A percentile compares a stretch with the other conserved stretches of the same genome.
Evolutionary conservation across 2,113 vertebrate species (phyloP).

Genomic region (Bufo gargarizans): DNA sequence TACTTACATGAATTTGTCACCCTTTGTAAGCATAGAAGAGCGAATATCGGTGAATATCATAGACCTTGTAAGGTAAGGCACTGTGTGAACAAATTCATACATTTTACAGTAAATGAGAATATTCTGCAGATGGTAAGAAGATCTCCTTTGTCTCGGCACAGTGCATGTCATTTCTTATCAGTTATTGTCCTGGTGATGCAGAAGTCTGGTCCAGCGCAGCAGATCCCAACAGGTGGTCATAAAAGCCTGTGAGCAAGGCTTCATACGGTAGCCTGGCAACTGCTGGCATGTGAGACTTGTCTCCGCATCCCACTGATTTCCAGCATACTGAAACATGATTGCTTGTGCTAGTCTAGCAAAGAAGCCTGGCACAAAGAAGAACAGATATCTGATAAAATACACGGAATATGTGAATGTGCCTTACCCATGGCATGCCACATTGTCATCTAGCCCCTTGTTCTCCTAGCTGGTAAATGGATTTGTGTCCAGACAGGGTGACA

Average conservation of each 20-base stretch:
- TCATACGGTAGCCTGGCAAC: conserved; percentile 50
- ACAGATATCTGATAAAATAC: not conserved
- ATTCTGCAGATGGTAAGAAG: not conserved
- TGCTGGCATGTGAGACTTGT: conserved; percentile 59
- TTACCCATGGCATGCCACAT: not conserved
- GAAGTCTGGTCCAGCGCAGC: conserved; percentile 41
- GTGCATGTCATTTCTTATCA: conserved; percentile 53
- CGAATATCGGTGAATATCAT: not conserved
- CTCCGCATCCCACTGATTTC: conserved; percentile 48
- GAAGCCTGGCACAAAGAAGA: not conserved
- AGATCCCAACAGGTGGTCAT: conserved; percentile 57
- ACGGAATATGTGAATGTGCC: not conserved
- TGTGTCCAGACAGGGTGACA: not conserved
- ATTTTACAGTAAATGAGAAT: not conserved
- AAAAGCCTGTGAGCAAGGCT: conserved; percentile 54
- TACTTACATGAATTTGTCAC: not conserved
- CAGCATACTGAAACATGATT: conserved; percentile 7
- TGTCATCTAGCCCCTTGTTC: not conserved
- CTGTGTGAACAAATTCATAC: not conserved
- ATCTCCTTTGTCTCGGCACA: conserved; percentile 6
- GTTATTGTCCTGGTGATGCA: conserved; percentile 34
- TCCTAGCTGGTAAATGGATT: not conserved
- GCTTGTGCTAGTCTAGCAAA: not conserved
- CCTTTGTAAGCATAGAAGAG: not conserved
- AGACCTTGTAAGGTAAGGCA: not conserved